These are phyloP conservation scores for Dendrolimus houi DNA, from an alignment of 2,888 invertebrate species.

Conservation along the genomic window DNA sequence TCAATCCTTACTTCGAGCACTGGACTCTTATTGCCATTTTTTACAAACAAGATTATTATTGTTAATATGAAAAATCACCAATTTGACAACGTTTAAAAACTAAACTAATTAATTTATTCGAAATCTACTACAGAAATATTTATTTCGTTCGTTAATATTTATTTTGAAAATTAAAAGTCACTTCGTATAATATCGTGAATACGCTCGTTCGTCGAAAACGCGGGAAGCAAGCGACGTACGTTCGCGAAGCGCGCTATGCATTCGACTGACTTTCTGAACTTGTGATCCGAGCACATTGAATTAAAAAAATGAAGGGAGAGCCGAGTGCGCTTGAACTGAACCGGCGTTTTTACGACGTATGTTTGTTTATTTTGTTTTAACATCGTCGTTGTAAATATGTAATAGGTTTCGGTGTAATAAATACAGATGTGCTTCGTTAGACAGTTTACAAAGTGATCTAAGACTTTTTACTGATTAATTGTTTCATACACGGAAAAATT, in stretches of 20 bases:
- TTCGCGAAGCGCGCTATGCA: constrained; percentile 33
- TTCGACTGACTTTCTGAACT: constrained; percentile 29
- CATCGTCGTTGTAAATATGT: not conserved
- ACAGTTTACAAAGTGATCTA: constrained; percentile 3
- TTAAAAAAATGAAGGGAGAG: constrained; percentile 31
- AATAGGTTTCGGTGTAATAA: constrained; percentile 1
- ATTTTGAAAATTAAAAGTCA: constrained; percentile 12
- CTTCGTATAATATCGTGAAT: constrained; percentile 18
- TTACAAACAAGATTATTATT: not conserved
- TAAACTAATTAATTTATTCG: not conserved
- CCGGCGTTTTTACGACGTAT: constrained; percentile 26
- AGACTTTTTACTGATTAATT: not conserved
- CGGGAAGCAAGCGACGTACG: constrained; percentile 27
- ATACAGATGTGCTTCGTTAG: not conserved
- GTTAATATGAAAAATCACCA: not conserved
- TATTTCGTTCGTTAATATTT: constrained; percentile 9
- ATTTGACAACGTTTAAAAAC: not conserved
- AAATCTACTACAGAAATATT: not conserved
- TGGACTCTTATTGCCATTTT: not conserved
- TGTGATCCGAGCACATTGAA: constrained; percentile 9
- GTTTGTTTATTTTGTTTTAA: constrained; percentile 28
- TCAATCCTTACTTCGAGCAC: not conserved
- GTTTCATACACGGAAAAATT: no score
- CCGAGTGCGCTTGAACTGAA: constrained; percentile 19
- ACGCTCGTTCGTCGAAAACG: constrained; percentile 37